Evolutionary conservation across 2,113 vertebrate genomes (phyloP), one percentile per base, ranked within the genome.

Genomic region (Marcusenius ussheri): DNA sequence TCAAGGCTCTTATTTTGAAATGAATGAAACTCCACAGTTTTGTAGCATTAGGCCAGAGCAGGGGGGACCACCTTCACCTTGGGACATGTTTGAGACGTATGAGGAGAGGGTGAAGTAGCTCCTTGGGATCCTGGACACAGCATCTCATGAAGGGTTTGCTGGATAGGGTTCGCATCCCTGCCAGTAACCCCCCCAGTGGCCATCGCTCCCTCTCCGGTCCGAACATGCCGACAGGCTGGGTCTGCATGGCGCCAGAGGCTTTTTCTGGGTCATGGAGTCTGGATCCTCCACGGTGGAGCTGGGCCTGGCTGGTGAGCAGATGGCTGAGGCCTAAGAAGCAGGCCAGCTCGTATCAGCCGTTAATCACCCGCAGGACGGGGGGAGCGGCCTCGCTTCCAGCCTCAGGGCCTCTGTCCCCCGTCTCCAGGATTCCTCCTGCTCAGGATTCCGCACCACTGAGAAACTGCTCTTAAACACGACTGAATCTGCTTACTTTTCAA

Each of bases 181-280:
- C 70, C 35, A 7, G 15, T 77, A 77, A 35, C 13, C 13, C 31
- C 13, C 1, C 31, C 3, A 80, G 31, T 17, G 5, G 15, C 27
- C 35, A 42, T 80, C 31, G 17, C 35, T 39, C 15, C 35, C 74
- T 17, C 35, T 19, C 35, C 17, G 35, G 35, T 19, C 35, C 4
- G 13, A 17, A 80, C 74, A 42, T 80, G 35, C 74, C 74, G 13
- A 42, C 74, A 11, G 74, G 74, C 35, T 19, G 15, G 15, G 13
- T 80, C 74, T 46, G 83, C 39, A 11, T 10, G 1, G 24, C 8
- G 45, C 83, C 42, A 47, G 42, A 5, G 83, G 83, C 5, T 24
- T 45, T 45, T 84, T 84, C 83, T 84, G 83, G 83, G 83, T 84
- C 83, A 84, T 7, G 24, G 8, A 84, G 83, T 47, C 83, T 84